These are phyloP conservation scores for Periphyllus acericola DNA, from an alignment of 2,888 invertebrate species.

Conservation along the genomic window DNA sequence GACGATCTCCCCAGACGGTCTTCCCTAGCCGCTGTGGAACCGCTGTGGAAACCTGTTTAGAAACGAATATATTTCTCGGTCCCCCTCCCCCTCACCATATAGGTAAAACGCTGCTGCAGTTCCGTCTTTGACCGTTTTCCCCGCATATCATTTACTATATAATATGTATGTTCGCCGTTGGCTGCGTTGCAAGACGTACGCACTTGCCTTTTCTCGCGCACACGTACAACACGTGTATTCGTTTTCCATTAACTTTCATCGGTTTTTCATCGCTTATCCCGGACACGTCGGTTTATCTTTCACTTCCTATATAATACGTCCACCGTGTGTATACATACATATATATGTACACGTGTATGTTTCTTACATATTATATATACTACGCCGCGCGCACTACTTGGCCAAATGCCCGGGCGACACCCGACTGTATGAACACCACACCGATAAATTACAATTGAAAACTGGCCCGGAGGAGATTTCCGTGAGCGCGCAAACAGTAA, in stretches of 20 bases:
- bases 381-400: background rate
- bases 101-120: too few relatives aligned
- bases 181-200: background rate
- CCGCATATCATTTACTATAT: background rate
- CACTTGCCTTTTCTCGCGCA: background rate
- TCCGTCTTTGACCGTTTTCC: background rate
- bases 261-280: background rate
- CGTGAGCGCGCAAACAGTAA: background rate
- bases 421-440: background rate
- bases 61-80: too few relatives aligned
- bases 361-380: background rate
- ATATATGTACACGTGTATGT: background rate
- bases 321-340: background rate
- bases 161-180: background rate
- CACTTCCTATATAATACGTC: background rate
- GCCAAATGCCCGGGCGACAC: constrained; percentile 9
- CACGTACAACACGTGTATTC: background rate
- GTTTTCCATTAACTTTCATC: constrained; percentile 37
- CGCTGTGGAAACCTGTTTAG: too few relatives aligned
- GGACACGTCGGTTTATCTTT: constrained; percentile 20
- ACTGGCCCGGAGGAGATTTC: constrained; percentile 11
- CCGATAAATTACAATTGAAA: constrained; percentile 41
- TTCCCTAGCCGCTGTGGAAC: too few relatives aligned
- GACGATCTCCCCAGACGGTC: too few relatives aligned
- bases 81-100: too few relatives aligned